Evolutionary conservation across 1,140 invertebrate genomes (phyloP).

Genomic region (Drosophila nigromelanica): DNA sequence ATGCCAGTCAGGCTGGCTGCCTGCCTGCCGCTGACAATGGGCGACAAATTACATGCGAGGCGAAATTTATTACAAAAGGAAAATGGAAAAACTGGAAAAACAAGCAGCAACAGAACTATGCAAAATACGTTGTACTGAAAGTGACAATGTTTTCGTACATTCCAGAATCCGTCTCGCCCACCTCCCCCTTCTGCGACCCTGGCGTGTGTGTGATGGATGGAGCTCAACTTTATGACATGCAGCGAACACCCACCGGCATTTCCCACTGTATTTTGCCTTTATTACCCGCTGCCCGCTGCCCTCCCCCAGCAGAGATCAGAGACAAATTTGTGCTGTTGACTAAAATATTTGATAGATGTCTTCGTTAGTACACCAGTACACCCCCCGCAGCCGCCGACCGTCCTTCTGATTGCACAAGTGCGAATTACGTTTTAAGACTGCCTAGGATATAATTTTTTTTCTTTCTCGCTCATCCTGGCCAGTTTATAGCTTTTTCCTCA

Average conservation of each 20-base stretch:
- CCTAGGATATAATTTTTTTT: slow-evolving; percentile 17
- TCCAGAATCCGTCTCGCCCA: too few relatives aligned
- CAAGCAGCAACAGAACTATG: slow-evolving; percentile 39
- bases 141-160: slow-evolving; percentile 58
- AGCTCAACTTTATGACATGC: slow-evolving; percentile 69
- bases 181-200: not conserved
- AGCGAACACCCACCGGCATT: slow-evolving; percentile 1
- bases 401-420: slow-evolving; percentile 27
- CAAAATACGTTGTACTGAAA: slow-evolving; percentile 65
- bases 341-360: slow-evolving; percentile 55
- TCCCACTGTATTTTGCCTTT: not conserved
- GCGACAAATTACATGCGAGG: slow-evolving; percentile 76
- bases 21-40: slow-evolving; percentile 66
- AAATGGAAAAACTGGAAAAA: slow-evolving; percentile 4
- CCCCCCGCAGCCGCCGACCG: not conserved
- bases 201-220: slow-evolving; percentile 56
- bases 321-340: slow-evolving; percentile 45
- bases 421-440: slow-evolving; percentile 18
- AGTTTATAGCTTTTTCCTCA: slow-evolving; percentile 8
- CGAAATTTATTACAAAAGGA: slow-evolving; percentile 55
- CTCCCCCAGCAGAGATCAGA: slow-evolving; percentile 1
- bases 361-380: not conserved
- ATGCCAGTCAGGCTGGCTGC: not conserved
- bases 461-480: slow-evolving; percentile 25
- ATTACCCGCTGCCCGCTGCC: not conserved